Percentiles rank a stretch among this genome's conserved stretches.
These are phyloP conservation scores for Diarsia mendica DNA, from an alignment of 2,888 invertebrate species.

Conservation along the genomic window DNA sequence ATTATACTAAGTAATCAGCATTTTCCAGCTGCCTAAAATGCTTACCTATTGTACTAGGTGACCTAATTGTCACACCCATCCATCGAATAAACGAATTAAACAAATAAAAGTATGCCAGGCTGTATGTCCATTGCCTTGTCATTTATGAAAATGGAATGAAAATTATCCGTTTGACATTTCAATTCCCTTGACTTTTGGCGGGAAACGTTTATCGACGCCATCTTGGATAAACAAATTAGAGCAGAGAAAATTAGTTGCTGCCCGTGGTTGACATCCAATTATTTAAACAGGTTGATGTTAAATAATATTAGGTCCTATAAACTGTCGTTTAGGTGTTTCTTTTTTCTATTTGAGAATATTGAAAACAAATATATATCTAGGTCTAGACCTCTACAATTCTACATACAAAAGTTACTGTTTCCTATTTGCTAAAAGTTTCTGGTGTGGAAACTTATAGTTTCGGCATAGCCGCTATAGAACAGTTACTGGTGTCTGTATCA, in stretches of 20 bases:
- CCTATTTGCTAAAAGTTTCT: too few species aligned
- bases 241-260: conserved; percentile 29
- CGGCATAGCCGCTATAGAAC: not conserved
- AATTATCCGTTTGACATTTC: conserved; percentile 63
- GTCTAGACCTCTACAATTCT: too few species aligned
- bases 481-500: not conserved
- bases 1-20: conserved; percentile 3
- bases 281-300: not conserved
- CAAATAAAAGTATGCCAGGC: conserved; percentile 28
- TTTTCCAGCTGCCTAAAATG: conserved; percentile 6
- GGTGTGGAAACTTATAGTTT: not conserved
- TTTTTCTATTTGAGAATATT: not conserved
- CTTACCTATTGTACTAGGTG: not conserved
- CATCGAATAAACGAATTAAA: conserved; percentile 20
- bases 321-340: not conserved
- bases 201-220: conserved; percentile 37
- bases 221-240: conserved; percentile 49
- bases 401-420: too few species aligned
- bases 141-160: conserved; percentile 49
- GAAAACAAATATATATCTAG: too few species aligned
- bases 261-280: not conserved
- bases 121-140: conserved; percentile 18
- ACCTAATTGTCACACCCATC: conserved; percentile 10
- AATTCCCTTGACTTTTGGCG: conserved; percentile 55
- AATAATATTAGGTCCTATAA: conserved; percentile 1